phyloP scores from a whole-genome alignment of 2,888 invertebrate genomes.

The Lithophane leautieri region DNA sequence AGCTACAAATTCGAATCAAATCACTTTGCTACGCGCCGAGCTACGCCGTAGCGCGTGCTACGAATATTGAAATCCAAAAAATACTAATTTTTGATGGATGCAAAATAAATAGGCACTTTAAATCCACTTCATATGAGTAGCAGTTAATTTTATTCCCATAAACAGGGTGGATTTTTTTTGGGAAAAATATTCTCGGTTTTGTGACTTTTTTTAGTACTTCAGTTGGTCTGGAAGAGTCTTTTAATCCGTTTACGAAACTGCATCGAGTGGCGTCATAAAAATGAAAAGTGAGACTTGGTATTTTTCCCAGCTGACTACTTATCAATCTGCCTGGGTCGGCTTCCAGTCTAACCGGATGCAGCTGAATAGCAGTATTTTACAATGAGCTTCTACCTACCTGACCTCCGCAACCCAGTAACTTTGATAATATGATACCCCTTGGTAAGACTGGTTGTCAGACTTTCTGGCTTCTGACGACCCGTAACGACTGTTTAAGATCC shows the following conservation, averaged over 20 bases:
- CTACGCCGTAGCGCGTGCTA: conserved; percentile 47
- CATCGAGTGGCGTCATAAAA: not conserved
- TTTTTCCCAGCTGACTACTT: not conserved
- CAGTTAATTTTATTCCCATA: not conserved
- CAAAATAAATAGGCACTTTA: not conserved
- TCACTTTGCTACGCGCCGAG: conserved; percentile 27
- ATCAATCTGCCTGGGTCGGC: no score
- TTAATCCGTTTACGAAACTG: not conserved
- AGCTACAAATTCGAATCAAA: not conserved
- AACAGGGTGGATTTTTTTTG: not conserved
- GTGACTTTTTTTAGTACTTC: not conserved
- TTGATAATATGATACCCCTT: no score
- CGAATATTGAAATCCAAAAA: conserved; percentile 22
- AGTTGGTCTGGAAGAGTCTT: not conserved
- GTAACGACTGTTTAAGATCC: no score
- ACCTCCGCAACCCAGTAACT: no score
- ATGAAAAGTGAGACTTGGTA: not conserved
- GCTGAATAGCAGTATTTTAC: no score
- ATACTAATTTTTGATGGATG: not conserved
- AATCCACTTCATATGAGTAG: not conserved
- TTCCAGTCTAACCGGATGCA: no score
- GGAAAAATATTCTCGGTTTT: not conserved
- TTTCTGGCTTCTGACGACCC: no score
- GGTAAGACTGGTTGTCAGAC: no score
- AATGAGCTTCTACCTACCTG: no score